Base-by-base conservation (phyloP, 2,113 vertebrate genomes). In the Chaenocephalus aceratus region DNA sequence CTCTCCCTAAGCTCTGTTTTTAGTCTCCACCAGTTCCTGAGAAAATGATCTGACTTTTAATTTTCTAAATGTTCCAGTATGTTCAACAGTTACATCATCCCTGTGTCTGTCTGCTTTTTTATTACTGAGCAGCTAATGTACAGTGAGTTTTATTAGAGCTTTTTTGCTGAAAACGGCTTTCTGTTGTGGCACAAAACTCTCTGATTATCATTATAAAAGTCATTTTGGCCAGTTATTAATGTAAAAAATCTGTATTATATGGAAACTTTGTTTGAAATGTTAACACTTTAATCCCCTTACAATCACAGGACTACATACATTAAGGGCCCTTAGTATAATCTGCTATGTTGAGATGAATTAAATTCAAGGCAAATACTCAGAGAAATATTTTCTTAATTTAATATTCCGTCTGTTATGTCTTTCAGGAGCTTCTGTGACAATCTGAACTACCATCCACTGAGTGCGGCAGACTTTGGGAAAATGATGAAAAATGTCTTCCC, bases 401-500 rank as follows among this genome's bases (percentile, higher is more conserved):
- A 41, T 70, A 48, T 8, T 72, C 49, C 26, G 12, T 71, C 3
- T 68, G 10, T 71, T 14, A 0, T 89, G 26, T 75, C 30, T 89
- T 84, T 57, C 87, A 85, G 93, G 84, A 93, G 91, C 81, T 94
- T 93, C 79, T 99, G 98, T 95, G 98, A 99, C 96, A 99, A 99
- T 96, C 97, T 99, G 77, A 97, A 96, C 89, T 99, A 99, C 91
- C 98, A 98, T 79, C 97, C 97, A 41, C 94, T 99, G 93, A 99
- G 98, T 91, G 97, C 98, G 80, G 97, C 98, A 74, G 98, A 99
- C 92, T 99, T 99, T 82, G 98, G 98, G 77, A 99, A 99, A 95
- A 99, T 99, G 90, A 99, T 99, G 98, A 99, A 99, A 95, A 99
- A 99, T 16, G 97, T 99, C 86, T 99, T 99, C 95, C 98, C 98